Percentiles rank a stretch among this genome's conserved stretches.
Evolutionary conservation across 2,888 invertebrate genomes (phyloP).

Genomic region (Polydrusus tereticollis): DNA sequence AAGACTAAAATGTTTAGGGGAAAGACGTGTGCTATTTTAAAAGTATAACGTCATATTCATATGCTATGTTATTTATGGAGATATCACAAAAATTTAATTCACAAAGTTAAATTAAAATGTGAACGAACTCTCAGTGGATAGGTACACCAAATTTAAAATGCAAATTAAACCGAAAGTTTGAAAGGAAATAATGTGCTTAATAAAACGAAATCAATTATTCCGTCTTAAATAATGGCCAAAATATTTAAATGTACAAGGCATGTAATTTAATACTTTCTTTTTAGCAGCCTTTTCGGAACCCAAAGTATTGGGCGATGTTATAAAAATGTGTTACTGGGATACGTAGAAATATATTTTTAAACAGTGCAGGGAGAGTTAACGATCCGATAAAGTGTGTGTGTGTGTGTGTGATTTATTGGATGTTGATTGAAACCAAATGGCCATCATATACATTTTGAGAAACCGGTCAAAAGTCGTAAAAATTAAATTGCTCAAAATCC

Average conservation of each 20-base stretch:
- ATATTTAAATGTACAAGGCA: constrained; percentile 2
- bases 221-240: not conserved
- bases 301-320: not conserved
- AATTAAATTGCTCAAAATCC: too few species aligned
- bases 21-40: too few species aligned
- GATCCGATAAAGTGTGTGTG: too few species aligned
- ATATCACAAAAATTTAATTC: too few species aligned
- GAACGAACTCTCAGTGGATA: not conserved
- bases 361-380: not conserved
- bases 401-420: too few species aligned
- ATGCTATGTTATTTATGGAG: too few species aligned
- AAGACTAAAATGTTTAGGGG: not conserved
- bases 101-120: too few species aligned
- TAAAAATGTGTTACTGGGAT: not conserved
- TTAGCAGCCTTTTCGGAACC: not conserved
- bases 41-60: too few species aligned
- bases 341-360: not conserved
- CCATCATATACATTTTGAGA: too few species aligned
- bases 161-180: not conserved
- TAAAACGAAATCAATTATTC: not conserved
- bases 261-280: constrained; percentile 1
- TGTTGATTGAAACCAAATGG: too few species aligned
- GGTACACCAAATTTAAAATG: not conserved
- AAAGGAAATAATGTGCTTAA: not conserved
- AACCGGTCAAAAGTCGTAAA: too few species aligned